Evolutionary conservation across 1,140 invertebrate genomes (phyloP), one percentile per base, ranked within the genome.

Genomic region (Cyclina sinensis): DNA sequence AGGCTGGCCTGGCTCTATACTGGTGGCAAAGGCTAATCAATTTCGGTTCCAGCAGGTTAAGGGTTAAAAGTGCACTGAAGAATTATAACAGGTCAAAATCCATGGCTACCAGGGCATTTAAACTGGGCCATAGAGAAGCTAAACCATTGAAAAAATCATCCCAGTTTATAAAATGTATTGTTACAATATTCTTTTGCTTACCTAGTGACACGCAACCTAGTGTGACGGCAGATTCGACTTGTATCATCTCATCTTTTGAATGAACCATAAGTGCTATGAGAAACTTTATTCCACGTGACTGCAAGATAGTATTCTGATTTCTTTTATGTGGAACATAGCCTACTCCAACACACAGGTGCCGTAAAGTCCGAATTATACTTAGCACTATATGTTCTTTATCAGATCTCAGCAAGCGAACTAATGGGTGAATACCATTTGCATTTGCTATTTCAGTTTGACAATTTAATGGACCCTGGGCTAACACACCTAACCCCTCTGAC

Each of bases 201-300:
- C 94, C 94, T 82, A 95, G 81, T 37, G 93, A 91, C 16, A 94
- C 93, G 90, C 91, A 90, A 4, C 91, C 95, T 16, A 95, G 89
- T 1, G 95, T 94, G 30, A 94, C 86, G 30, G 95, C 95, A 11
- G 95, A 88, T 85, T 95, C 95, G 27, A 95, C 94, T 82, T 95
- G 93, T 30, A 95, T 93, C 57, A 91, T 74, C 81, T 95, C 94
- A 87, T 93, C 93, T 46, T 89, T 88, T 5, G 94, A 94, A 88
- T 95, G 93, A 12, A 94, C 91, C 93, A 95, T 93, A 30, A 95
- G 90, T 2, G 93, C 94, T 9, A 95, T 90, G 0, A 95, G 90
- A 46, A 92, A 92, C 79, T 92, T 93, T 24, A 95, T 92, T 3
- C 95, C 95, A 0, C 91, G 90, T 16, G 92, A 92, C 14, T 94